Conservation (phyloP, 2,888 invertebrate species). For the Girardia tigrina region DNA sequence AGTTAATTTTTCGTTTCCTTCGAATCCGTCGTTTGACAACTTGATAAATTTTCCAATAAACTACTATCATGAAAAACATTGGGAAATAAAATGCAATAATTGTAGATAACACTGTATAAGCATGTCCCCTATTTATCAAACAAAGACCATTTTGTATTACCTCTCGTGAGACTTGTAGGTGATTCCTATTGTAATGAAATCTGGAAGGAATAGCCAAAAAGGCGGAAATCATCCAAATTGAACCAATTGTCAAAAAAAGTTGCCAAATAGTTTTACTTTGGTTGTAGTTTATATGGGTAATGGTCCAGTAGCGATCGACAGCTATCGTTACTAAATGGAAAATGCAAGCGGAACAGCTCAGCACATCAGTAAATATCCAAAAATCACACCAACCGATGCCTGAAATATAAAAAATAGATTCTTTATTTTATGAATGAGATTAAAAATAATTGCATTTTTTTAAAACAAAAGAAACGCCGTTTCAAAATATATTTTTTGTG, state of each 20-base stretch:
- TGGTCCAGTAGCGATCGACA: neutral
- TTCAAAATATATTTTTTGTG: no score
- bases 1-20: conserved; percentile 1
- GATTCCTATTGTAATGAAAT: neutral
- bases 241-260: neutral
- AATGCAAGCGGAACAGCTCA: neutral
- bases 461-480: no score
- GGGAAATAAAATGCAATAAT: neutral
- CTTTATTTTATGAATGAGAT: no score
- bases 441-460: no score
- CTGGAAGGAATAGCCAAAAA: neutral
- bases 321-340: conserved; percentile 2
- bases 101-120: neutral
- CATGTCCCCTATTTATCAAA: neutral
- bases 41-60: conserved; percentile 7
- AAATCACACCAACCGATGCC: neutral
- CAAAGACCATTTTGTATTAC: neutral
- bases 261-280: neutral
- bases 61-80: conserved; percentile 7
- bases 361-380: neutral
- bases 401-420: neutral
- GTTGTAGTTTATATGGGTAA: neutral
- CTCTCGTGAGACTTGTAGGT: neutral
- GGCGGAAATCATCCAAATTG: neutral
- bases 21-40: neutral